Evolutionary conservation across 2,888 invertebrate genomes (phyloP), one percentile per base, ranked within the genome.

Genomic region (Quadroppia sp.): DNA sequence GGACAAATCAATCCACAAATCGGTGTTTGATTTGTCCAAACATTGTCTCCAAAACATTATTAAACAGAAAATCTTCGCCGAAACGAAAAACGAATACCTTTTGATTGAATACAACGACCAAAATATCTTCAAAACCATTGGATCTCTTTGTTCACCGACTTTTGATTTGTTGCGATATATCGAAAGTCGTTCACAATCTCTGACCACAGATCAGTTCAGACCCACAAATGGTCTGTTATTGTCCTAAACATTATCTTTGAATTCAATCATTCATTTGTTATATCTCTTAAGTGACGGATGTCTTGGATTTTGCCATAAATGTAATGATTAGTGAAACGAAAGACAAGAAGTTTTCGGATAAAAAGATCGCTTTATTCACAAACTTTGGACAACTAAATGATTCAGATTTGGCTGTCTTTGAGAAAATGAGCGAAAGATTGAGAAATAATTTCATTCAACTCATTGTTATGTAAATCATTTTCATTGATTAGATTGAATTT

Each of bases 21-120:
- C 23, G 11, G 56, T 56, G 11, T 56, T 56, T 56, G 17, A 56
- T 4, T 56, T 23, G 3, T 56, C 56, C 2, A 56, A 56, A 56
- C 23, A 23, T 4, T 53, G 53, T 53, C 13, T 53, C 4, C 17
- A 53, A 53, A 28, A 61, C 25, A 61, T 61, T 4, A 61, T 61
- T 11, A 9, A n/a, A 15, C 61, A 61, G 32, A 61, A 61, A 17
- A 61, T 61, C 20, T 61, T 61, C 25, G 61, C 61, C 61, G 61
- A 61, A 61, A 30, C 30, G 17, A 61, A 61, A 61, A 61, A 61
- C 32, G 61, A 61, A 15, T 61, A 61, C 61, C 32, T 25, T 17
- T 61, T 61, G 32, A 7, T 61, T 13, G 11, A 61, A 25, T 61
- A 25, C 32, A 32, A n/a, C 61, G 28, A 15, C 3, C 36, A 56